Evolutionary conservation across 92 coral and sea anemone species (phyloP), one percentile per base, ranked within the genome.

Genomic region (Epizoanthus scotinus): DNA sequence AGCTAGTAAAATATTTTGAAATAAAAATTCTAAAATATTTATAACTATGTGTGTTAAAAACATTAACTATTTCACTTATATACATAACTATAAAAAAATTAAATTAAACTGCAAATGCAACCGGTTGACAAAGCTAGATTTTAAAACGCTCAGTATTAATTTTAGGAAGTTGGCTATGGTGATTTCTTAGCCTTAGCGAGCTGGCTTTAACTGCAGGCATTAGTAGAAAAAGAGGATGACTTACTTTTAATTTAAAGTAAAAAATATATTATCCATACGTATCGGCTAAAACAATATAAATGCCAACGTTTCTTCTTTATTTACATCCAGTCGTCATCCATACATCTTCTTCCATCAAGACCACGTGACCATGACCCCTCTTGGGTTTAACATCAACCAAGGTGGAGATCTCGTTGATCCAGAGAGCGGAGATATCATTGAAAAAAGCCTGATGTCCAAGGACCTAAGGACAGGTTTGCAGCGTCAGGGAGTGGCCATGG

Each of bases 281-380:
- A 62, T 62, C 14, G 13, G 2, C 15, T 47, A 47, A 47, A 47
- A 1, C 13, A 71, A 19, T 57, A 7, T 60, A 62, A 47, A 47
- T 9, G 14, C 14, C 52, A 47, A 47, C 14, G 27, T 47, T 5
- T 19, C 49, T 31, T 22, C 14, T 19, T 67, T 42, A 82, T 62
- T 47, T 14, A 17, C 44, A 70, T 79, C 17, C 91, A 93, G 97
- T 67, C 92, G 90, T 27, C 97, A 93, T 70, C 97, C 97, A 14
- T 93, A 93, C 71, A 85, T 92, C 69, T 90, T 90, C 84, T 93
- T 93, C 84, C 90, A 93, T 73, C 85, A 87, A 85, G 97, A 93
- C 78, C 89, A 70, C 42, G 57, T 62, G 67, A 93, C 94, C 52
- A 90, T 93, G 92, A 93, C 97, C 14, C 90, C 90, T 67, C 89